Base-by-base conservation (phyloP, 2,797 vertebrate species). In the Pipistrellus pipistrellus region DNA sequence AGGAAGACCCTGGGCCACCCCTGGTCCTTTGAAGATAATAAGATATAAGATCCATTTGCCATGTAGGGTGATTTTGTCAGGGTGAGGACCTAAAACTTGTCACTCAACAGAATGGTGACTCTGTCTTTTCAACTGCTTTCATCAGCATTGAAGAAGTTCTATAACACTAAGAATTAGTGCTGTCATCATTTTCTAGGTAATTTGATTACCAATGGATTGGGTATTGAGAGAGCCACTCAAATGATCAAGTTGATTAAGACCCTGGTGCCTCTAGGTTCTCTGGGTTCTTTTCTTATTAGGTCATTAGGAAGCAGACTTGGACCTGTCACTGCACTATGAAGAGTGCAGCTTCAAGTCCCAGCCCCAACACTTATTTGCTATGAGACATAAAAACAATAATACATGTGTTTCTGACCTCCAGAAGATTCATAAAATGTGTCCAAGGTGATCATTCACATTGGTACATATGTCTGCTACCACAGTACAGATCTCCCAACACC, bases 131-230 rank as follows among this genome's bases (percentile, higher is more conserved):
- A 35, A 10, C 72, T 27, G 69, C 23, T 87, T 86, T 85, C 66
- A 72, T 76, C 46, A 89, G 44, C 68, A 81, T n/a, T 27, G 13
- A 4, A 85, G 27, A 94, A 93, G 83, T 86, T 83, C n/a, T 44
- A 25, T 71, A 64, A 84, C 35, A 83, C 32, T 75, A 82, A 85
- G 8, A 59, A 80, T 77, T 44, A 85, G 13, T 76, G 25, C 18
- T 73, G 2, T 46, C 78, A 69, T 30, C n/a, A 85, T 69, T 85
- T 88, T 20, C 38, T 73, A 73, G 35, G 53, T 72, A 73, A 92
- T 46, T 71, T 69, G n/a, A 93, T 77, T 90, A 27, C 85, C 80
- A 83, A 12, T 85, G 59, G 86, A 48, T 57, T 76, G 4, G 8
- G 73, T 41, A 85, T 32, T 59, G 32, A 81, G 25, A 81, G 17